These are phyloP conservation scores for Chelonus insularis DNA, from an alignment of 1,140 invertebrate species.

Conservation along the genomic window DNA sequence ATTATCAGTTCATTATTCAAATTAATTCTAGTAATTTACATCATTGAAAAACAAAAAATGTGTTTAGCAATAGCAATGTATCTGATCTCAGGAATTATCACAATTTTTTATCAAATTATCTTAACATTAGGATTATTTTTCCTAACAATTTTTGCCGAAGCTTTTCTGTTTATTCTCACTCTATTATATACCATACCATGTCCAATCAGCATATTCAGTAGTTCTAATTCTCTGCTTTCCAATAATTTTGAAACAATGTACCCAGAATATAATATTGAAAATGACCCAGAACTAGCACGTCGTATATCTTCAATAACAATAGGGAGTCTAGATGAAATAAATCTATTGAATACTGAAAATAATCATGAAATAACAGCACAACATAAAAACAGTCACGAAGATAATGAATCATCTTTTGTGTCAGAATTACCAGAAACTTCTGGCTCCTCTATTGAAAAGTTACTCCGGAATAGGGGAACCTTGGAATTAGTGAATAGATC, in stretches of 20 bases:
- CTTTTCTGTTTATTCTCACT: conserved; percentile 40
- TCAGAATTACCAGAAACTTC: background rate
- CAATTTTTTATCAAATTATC: conserved; percentile 37
- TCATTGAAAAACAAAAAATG: conserved; percentile 35
- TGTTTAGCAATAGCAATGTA: conserved; percentile 51
- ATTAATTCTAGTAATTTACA: no score
- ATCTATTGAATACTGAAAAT: no score
- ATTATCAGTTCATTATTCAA: no score
- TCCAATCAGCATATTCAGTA: conserved; percentile 15
- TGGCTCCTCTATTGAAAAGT: background rate
- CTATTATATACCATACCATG: conserved; percentile 37
- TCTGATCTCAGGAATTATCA: conserved; percentile 39
- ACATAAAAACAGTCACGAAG: no score
- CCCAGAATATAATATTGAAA: conserved; percentile 41
- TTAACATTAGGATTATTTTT: conserved; percentile 40
- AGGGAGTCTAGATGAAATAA: no score
- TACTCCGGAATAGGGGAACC: conserved; percentile 8
- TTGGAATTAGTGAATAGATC: conserved; percentile 14
- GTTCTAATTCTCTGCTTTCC: background rate
- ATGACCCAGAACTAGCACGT: no score
- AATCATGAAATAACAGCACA: no score
- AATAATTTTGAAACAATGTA: conserved; percentile 42
- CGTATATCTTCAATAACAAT: no score
- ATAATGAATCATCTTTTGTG: no score
- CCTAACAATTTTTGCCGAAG: conserved; percentile 39